phyloP scores from a whole-genome alignment of 2,888 invertebrate species.

The Smittia sp. region DNA sequence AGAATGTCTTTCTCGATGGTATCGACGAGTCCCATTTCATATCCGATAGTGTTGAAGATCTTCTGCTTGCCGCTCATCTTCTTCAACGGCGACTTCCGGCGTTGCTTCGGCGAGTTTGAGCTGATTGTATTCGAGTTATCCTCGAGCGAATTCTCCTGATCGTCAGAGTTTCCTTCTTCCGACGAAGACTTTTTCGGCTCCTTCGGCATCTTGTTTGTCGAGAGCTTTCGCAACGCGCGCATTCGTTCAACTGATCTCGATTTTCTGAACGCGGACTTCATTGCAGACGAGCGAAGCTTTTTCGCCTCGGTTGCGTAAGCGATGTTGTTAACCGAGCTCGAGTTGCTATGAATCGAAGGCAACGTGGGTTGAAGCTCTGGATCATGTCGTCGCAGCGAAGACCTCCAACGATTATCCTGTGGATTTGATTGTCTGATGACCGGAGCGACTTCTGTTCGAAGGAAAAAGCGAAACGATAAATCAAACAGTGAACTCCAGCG shows the following conservation, averaged over 20 bases:
- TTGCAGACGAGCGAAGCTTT: slow-evolving; percentile 45
- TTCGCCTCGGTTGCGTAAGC: slow-evolving; percentile 49
- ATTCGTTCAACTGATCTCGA: slow-evolving; percentile 53
- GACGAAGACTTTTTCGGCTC: slow-evolving; percentile 52
- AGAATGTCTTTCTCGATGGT: slow-evolving; percentile 81
- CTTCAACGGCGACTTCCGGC: slow-evolving; percentile 51
- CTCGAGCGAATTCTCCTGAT: slow-evolving; percentile 53
- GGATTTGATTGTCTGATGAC: slow-evolving; percentile 50
- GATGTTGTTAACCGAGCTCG: slow-evolving; percentile 48
- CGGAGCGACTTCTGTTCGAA: slow-evolving; percentile 51
- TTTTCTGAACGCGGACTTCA: slow-evolving; percentile 50
- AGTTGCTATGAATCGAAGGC: slow-evolving; percentile 58
- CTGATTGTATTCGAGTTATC: slow-evolving; percentile 49
- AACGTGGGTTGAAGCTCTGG: slow-evolving; percentile 64
- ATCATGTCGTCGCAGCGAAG: slow-evolving; percentile 63
- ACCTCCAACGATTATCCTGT: slow-evolving; percentile 66
- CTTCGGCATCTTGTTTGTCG: slow-evolving; percentile 29
- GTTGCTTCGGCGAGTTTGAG: slow-evolving; percentile 42
- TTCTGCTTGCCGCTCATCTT: slow-evolving; percentile 47
- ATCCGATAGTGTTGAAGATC: slow-evolving; percentile 67
- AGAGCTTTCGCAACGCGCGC: slow-evolving; percentile 50
- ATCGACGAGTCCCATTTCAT: slow-evolving; percentile 74
- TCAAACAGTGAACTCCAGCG: too few species aligned
- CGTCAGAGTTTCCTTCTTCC: slow-evolving; percentile 54
- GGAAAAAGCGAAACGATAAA: not conserved